Evolutionary conservation across 1,140 invertebrate species (phyloP), one percentile per base, ranked within the genome.

Genomic region (Ephestia elutella): DNA sequence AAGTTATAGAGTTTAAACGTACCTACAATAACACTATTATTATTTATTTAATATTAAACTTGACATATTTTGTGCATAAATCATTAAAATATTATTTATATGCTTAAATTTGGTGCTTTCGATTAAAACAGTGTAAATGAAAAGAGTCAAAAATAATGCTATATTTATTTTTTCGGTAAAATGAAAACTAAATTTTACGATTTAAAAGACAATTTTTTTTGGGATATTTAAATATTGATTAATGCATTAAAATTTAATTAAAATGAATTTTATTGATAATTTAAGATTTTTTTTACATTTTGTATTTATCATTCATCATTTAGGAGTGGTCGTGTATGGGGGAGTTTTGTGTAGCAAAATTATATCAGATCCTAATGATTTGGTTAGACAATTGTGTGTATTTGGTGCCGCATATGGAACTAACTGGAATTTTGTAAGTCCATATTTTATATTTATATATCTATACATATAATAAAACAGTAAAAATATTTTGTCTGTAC

Each of bases 381-480:
- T 25, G 0, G 49, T 56, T 30, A 21, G 20, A 7, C 21, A 38
- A 11, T 17, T 61, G 19, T 20, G 18, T 15, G n/a, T 25, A 4
- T 56, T 51, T 2, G 48, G 25, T 10, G 17, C 49, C 0, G 63
- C 53, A 0, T 66, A 59, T 49, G 48, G 57, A 0, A 73, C 71
- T 0, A 65, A 68, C 51, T 73, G 71, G 71, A 73, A 66, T 70
- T 57, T 68, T 48, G 70, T 72, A 54, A 65, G 70, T 63, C n/a
- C 3, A 10, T 44, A 44, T 11, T 13, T 11, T 35, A 10, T 2
- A 35, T 5, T 11, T n/a, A n/a, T n/a, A n/a, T n/a, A n/a, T n/a
- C n/a, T n/a, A n/a, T n/a, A n/a, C n/a, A n/a, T n/a, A n/a, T n/a
- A n/a, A n/a, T n/a, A n/a, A n/a, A n/a, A n/a, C n/a, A n/a, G n/a